These are phyloP conservation scores for Amphibalanus amphitrite DNA, from an alignment of 1,140 invertebrate genomes.

Conservation along the genomic window DNA sequence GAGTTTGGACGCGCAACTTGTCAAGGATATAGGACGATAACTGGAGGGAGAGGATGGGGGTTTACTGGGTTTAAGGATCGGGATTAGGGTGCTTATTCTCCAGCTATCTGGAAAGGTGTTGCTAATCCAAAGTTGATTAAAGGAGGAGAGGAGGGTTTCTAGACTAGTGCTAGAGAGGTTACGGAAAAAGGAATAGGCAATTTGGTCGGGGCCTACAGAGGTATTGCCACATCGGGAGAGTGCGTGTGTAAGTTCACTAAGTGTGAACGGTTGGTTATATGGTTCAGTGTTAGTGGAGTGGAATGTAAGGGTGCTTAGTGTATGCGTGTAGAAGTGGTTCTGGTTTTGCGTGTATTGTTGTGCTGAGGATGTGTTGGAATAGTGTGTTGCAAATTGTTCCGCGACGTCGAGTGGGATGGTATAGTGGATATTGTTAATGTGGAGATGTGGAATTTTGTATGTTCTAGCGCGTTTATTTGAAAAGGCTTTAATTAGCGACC, in stretches of 20 bases:
- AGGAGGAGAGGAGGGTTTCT: background rate
- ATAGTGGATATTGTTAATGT: background rate
- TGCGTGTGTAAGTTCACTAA: background rate
- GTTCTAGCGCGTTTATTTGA: background rate
- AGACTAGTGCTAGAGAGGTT: background rate
- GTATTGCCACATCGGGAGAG: background rate
- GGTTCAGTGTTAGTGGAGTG: background rate
- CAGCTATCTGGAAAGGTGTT: background rate
- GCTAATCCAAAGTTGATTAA: background rate
- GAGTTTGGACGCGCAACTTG: too few relatives aligned
- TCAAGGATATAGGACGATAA: background rate
- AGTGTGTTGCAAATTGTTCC: background rate
- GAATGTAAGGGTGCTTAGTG: background rate
- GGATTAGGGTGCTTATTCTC: background rate
- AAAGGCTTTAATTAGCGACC: background rate
- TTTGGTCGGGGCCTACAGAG: background rate
- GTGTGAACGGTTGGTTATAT: background rate
- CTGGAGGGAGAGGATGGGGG: background rate
- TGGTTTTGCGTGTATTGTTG: background rate
- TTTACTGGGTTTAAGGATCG: slow-evolving; percentile 5
- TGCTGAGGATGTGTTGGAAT: background rate
- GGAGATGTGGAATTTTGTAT: background rate
- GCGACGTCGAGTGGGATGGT: background rate
- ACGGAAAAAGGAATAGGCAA: background rate
- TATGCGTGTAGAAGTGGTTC: background rate